Evolutionary conservation across 2,888 invertebrate species (phyloP).

Genomic region (Megamerina dolium): DNA sequence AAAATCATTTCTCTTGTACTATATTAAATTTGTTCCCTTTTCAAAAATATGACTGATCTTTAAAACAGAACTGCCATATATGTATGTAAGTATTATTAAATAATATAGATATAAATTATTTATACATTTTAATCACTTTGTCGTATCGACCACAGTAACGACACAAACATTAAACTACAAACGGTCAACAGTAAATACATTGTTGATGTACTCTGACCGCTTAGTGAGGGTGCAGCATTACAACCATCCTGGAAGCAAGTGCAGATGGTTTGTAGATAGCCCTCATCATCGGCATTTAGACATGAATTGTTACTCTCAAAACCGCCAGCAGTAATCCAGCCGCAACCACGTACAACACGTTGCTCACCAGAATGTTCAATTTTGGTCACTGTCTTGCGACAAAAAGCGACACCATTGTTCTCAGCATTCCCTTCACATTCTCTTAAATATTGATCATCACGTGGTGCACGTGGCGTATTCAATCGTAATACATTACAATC

Average conservation of each 20-base stretch:
- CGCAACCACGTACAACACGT: constrained; percentile 57
- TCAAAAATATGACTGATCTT: no score
- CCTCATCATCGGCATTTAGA: constrained; percentile 59
- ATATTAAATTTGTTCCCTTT: no score
- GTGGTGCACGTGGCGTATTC: constrained; percentile 49
- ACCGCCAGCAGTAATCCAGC: constrained; percentile 52
- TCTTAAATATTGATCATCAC: constrained; percentile 49
- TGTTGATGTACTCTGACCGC: no score
- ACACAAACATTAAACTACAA: no score
- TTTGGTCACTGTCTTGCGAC: constrained; percentile 62
- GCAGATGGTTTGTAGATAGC: constrained; percentile 59
- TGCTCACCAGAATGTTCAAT: constrained; percentile 51
- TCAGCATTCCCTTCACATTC: constrained; percentile 47
- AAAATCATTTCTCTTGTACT: no score
- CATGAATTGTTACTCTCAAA: constrained; percentile 48
- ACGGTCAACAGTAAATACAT: no score
- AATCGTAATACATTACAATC: constrained; percentile 58
- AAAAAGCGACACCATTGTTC: constrained; percentile 58
- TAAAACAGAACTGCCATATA: no score
- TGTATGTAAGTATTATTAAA: no score
- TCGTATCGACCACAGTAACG: no score
- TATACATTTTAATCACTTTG: no score
- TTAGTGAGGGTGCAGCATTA: constrained; percentile 47
- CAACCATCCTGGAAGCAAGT: constrained; percentile 60
- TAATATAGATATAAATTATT: no score